These are phyloP conservation scores for Menidia beryllina DNA, from an alignment of 2,113 vertebrate genomes.

Conservation along the genomic window DNA sequence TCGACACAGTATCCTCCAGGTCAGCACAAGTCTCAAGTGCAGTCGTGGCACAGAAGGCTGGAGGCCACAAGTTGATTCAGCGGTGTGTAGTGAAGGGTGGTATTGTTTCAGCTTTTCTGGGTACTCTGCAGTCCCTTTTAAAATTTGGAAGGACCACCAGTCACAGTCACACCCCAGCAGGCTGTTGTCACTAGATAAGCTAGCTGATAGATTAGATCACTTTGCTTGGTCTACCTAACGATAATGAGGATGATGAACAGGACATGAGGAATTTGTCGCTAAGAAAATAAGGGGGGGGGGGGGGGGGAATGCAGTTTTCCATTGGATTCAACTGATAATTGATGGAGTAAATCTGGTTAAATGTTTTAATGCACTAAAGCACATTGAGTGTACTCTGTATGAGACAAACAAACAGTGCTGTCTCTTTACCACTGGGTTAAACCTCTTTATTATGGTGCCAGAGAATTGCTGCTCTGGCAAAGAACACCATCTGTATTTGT, in stretches of 20 bases:
- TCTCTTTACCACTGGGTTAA: slow-evolving; percentile 5
- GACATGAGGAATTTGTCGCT: slow-evolving; percentile 15
- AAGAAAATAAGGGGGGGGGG: not conserved
- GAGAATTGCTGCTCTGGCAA: slow-evolving; percentile 3
- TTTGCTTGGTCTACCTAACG: slow-evolving; percentile 48
- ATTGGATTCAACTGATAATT: slow-evolving; percentile 37
- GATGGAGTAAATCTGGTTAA: slow-evolving; percentile 38
- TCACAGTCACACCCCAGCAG: slow-evolving; percentile 42
- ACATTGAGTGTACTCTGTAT: not conserved
- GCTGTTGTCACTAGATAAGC: slow-evolving; percentile 46
- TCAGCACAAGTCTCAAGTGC: slow-evolving; percentile 28
- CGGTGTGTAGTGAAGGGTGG: slow-evolving; percentile 57
- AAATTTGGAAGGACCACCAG: slow-evolving; percentile 44
- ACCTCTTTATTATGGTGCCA: slow-evolving; percentile 12
- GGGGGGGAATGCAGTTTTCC: not conserved
- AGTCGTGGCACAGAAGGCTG: slow-evolving; percentile 13
- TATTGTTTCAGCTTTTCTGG: slow-evolving; percentile 64
- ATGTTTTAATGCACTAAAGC: not conserved
- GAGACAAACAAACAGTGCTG: slow-evolving; percentile 5
- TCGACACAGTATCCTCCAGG: slow-evolving; percentile 16
- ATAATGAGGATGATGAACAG: slow-evolving; percentile 42
- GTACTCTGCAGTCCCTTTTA: slow-evolving; percentile 58
- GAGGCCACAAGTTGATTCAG: slow-evolving; percentile 52
- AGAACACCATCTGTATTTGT: slow-evolving; percentile 24
- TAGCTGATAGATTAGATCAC: slow-evolving; percentile 61